Evolutionary conservation across 2,113 vertebrate genomes (phyloP).

Genomic region (Nibea coibor): DNA sequence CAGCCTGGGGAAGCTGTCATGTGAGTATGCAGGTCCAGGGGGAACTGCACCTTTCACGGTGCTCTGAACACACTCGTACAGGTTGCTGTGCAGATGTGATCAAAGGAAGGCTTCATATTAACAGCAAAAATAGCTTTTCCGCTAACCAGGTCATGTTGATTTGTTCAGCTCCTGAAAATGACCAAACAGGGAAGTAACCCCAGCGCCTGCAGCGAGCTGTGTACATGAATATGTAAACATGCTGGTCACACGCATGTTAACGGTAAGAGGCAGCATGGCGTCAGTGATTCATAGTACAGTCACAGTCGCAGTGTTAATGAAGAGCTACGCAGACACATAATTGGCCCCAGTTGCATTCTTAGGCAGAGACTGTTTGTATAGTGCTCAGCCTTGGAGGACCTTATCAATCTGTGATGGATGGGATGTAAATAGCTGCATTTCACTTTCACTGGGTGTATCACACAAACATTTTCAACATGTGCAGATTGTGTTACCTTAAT

Average conservation of each 20-base stretch:
- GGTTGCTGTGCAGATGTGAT: conserved; percentile 39
- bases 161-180: conserved; percentile 42
- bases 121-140: conserved; percentile 3
- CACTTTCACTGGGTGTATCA: not conserved
- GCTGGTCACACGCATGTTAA: conserved; percentile 4
- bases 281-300: conserved; percentile 22
- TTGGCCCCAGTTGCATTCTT: not conserved
- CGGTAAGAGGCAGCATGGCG: not conserved
- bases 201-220: not conserved
- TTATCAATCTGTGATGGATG: not conserved
- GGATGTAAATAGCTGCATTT: not conserved
- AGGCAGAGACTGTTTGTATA: not conserved
- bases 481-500: not conserved
- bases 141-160: conserved; percentile 35
- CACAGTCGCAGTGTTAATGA: conserved; percentile 7
- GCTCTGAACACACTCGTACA: not conserved
- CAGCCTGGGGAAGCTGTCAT: conserved; percentile 40
- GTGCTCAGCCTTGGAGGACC: not conserved
- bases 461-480: not conserved
- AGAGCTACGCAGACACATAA: conserved; percentile 1
- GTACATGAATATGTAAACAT: conserved; percentile 36
- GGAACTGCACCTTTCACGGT: conserved; percentile 21
- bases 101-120: conserved; percentile 35
- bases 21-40: not conserved
- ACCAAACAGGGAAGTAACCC: conserved; percentile 17